Evolutionary conservation across 2,113 vertebrate species (phyloP).

Genomic region (Montifringilla adamsi): DNA sequence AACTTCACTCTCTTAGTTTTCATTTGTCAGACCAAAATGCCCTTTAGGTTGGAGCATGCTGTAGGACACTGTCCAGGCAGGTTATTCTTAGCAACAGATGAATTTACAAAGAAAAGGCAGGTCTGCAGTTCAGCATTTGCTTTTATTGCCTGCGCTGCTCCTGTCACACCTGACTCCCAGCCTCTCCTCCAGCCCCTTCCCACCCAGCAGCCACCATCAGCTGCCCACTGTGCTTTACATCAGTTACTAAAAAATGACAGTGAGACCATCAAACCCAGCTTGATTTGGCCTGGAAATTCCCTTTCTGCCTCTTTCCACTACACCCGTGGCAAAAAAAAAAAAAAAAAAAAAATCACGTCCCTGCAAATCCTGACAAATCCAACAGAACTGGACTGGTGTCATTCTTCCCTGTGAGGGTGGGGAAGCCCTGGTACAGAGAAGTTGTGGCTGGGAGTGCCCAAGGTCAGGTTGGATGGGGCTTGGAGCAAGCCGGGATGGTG

Average conservation of each 20-base stretch:
- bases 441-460: not conserved
- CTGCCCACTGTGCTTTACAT: not conserved
- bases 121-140: not conserved
- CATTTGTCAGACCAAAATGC: constrained; percentile 52
- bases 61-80: constrained; percentile 44
- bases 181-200: not conserved
- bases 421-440: not conserved
- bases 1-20: constrained; percentile 56
- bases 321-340: accelerated
- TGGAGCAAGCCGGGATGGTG: not conserved
- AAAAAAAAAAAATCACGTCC: no score
- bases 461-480: not conserved
- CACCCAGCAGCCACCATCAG: not conserved
- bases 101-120: constrained; percentile 9
- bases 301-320: not conserved
- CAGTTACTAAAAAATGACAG: not conserved
- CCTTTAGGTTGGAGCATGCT: constrained; percentile 31
- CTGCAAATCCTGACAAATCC: not conserved
- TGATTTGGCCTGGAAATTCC: not conserved
- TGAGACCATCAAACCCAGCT: not conserved
- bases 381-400: not conserved
- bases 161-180: not conserved
- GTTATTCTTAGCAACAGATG: constrained; percentile 58
- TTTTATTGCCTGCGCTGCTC: not conserved
- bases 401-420: not conserved